Evolutionary conservation across 64 coral and sea anemone genomes (phyloP).

Genomic region (Porites australiensis): DNA sequence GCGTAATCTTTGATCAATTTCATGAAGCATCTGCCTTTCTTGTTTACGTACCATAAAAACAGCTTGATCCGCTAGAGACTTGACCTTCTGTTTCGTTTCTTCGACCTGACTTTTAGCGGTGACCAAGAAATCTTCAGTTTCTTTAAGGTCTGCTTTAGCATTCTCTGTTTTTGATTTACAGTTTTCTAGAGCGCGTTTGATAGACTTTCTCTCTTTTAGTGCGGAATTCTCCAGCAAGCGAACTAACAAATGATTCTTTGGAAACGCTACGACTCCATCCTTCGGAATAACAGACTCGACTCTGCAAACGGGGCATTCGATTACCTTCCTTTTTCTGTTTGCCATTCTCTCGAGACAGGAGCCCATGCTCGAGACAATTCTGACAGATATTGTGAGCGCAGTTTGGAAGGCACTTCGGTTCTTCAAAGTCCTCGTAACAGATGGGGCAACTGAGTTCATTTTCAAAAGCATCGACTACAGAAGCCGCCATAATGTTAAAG

Average conservation of each 20-base stretch:
- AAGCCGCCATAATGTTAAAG: neutral
- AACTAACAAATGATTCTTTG: conserved; percentile 80
- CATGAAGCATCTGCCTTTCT: conserved; percentile 31
- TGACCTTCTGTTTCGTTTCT: conserved; percentile 53
- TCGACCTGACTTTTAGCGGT: conserved; percentile 37
- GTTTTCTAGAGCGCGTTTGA: conserved; percentile 69
- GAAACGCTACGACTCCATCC: conserved; percentile 66
- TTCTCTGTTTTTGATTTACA: conserved; percentile 25
- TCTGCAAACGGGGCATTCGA: conserved; percentile 83
- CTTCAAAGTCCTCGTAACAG: conserved; percentile 80
- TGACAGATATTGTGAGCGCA: conserved; percentile 86
- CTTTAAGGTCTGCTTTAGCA: conserved; percentile 39
- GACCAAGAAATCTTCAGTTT: conserved; percentile 40
- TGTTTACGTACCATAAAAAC: conserved; percentile 42
- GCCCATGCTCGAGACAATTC: conserved; percentile 63
- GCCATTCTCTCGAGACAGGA: conserved; percentile 69
- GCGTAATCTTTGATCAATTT: conserved; percentile 39
- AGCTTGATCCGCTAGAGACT: conserved; percentile 59
- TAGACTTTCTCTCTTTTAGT: conserved; percentile 71
- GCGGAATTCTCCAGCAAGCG: conserved; percentile 74
- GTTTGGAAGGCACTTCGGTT: conserved; percentile 78
- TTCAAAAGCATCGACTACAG: conserved; percentile 18
- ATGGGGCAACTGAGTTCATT: conserved; percentile 86
- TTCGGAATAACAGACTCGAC: conserved; percentile 52
- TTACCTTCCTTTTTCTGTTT: conserved; percentile 14